A percentile compares a stretch with the other conserved stretches of the same genome.
These are phyloP conservation scores for Ceratosolen solmsi DNA, from an alignment of 1,140 invertebrate species.

Conservation along the genomic window DNA sequence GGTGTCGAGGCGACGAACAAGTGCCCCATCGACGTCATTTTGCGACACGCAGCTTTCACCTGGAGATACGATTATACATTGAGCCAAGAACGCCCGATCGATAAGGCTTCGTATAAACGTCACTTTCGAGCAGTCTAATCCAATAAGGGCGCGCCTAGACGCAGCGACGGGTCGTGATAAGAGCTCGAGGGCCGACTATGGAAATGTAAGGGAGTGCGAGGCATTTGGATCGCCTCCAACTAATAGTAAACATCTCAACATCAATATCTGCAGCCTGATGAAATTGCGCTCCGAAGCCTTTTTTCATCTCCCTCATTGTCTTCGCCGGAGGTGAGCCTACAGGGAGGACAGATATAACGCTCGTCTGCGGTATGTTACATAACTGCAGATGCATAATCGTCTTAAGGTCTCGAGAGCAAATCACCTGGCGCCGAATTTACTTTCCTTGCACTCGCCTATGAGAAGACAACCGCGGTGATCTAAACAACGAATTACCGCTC, in stretches of 20 bases:
- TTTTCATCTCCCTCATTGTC: too few relatives aligned
- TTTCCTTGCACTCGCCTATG: neutral
- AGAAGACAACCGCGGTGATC: neutral
- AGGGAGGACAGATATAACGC: too few relatives aligned
- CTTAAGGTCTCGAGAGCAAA: too few relatives aligned
- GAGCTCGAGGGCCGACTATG: constrained; percentile 48
- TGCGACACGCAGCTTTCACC: neutral
- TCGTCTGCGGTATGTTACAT: too few relatives aligned
- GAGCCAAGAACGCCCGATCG: constrained; percentile 33
- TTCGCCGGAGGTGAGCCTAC: too few relatives aligned
- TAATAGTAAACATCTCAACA: constrained; percentile 69
- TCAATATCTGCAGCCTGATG: constrained; percentile 66
- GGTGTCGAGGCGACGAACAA: neutral
- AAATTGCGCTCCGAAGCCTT: constrained; percentile 64
- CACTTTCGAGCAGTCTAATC: constrained; percentile 31
- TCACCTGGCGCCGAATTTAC: too few relatives aligned
- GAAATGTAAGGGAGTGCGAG: constrained; percentile 60
- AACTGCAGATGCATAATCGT: too few relatives aligned
- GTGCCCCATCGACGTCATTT: constrained; percentile 9
- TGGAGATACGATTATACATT: neutral
- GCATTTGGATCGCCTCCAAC: constrained; percentile 60
- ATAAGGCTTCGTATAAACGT: neutral
- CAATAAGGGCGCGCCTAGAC: neutral
- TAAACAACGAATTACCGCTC: neutral
- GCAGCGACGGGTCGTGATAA: neutral